Conservation (phyloP, 2,888 invertebrate genomes). For the Cerastis rubricosa region DNA sequence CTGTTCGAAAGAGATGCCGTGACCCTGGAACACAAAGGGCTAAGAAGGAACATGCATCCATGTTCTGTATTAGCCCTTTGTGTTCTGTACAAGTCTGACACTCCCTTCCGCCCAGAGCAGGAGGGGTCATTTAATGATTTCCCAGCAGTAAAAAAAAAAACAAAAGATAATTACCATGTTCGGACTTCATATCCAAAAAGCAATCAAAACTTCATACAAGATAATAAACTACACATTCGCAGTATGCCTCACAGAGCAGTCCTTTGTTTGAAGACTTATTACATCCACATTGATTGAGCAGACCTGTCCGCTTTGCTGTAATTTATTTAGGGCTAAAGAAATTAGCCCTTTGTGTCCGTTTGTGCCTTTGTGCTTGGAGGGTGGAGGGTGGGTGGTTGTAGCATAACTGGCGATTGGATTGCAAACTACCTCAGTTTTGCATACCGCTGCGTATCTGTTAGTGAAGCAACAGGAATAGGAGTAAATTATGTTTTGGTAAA, state of each 20-base stretch:
- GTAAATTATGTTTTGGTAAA: too few species aligned
- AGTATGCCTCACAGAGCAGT: neutral
- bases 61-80: too few species aligned
- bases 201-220: constrained; percentile 56
- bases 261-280: constrained; percentile 65
- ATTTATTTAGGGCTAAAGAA: constrained; percentile 62
- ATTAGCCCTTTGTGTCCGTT: constrained; percentile 48
- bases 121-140: too few species aligned
- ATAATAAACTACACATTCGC: constrained; percentile 45
- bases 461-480: neutral
- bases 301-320: constrained; percentile 43
- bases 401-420: constrained; percentile 12
- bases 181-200: constrained; percentile 25
- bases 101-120: too few species aligned
- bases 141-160: too few species aligned
- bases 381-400: neutral
- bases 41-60: too few species aligned
- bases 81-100: too few species aligned
- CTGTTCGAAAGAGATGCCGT: too few species aligned
- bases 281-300: constrained; percentile 62
- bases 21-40: too few species aligned
- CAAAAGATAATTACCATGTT: too few species aligned
- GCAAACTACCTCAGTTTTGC: neutral
- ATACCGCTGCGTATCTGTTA: neutral
- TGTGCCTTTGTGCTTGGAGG: constrained; percentile 23